Base-by-base conservation (phyloP, 2,888 invertebrate species). In the Heteromurus nitidus region DNA sequence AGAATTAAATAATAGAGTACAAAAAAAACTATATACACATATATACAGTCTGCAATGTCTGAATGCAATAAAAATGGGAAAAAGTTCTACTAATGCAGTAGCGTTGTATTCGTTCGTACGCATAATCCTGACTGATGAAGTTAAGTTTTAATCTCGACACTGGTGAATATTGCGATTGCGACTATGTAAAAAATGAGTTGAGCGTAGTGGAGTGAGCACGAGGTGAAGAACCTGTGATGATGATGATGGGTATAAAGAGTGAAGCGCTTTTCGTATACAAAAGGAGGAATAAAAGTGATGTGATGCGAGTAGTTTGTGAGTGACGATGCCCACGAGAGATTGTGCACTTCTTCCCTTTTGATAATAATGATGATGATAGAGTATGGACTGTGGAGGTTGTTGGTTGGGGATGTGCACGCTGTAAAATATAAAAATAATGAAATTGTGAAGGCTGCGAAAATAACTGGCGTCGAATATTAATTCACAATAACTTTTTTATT, bases 141-240 rank as follows among this genome's bases (percentile, higher is more conserved):
- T 70, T 42, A 20, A 58, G n/a, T 36, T 73, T 73, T 73, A 44
- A 58, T 72, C 62, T 73, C 53, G 74, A 53, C 75, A 44, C n/a
- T n/a, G n/a, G n/a, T n/a, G n/a, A n/a, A n/a, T n/a, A n/a, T 58
- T 44, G 72, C 50, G 60, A 72, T 24, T 72, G 74, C 36, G 73
- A 55, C 55, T 18, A 24, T n/a, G n/a, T n/a, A n/a, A n/a, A n/a
- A n/a, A 30, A 24, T 31, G 24, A 3, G 55, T n/a, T n/a, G n/a
- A 22, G 55, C 3, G 55, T 60, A 42, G 42, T 24, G 22, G 36
- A 64, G 2, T 64, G 24, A 64, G 42, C 75, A 75, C 55, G 75
- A 75, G 75, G 75, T 75, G 75, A 75, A 75, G 75, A 75, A 75
- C 75, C 75, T 75, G 75, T 42, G 64, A n/a, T n/a, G n/a, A n/a